Percentiles rank a stretch among this genome's conserved stretches.
These are phyloP conservation scores for Graphium colonna DNA, from an alignment of 2,888 invertebrate genomes.

Conservation along the genomic window DNA sequence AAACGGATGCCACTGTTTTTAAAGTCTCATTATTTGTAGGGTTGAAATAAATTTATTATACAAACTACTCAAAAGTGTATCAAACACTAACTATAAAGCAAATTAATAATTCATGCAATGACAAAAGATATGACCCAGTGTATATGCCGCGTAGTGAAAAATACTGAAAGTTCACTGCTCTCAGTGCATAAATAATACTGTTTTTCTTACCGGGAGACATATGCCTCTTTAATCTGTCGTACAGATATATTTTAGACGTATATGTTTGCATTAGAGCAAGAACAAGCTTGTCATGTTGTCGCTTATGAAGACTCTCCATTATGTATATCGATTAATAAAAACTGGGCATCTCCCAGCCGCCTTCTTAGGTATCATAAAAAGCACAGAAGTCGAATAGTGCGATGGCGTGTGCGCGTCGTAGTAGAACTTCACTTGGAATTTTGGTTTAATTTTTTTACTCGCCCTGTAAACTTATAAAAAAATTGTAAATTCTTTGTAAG, in stretches of 20 bases:
- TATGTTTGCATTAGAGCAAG: conserved; percentile 94
- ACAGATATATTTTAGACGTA: conserved; percentile 97
- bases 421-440: conserved; percentile 97
- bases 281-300: conserved; percentile 96
- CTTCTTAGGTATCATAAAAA: conserved; percentile 97
- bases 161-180: conserved; percentile 53
- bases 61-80: not conserved
- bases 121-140: conserved; percentile 21
- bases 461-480: conserved; percentile 82
- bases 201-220: conserved; percentile 97
- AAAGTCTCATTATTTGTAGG: not conserved
- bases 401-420: conserved; percentile 97
- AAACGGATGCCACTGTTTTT: not conserved
- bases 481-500: no score
- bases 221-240: conserved; percentile 96
- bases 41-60: not conserved
- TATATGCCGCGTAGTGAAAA: conserved; percentile 42
- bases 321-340: conserved; percentile 98
- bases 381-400: conserved; percentile 96
- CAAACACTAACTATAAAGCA: not conserved
- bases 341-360: conserved; percentile 98
- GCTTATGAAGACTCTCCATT: conserved; percentile 94
- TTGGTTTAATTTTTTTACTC: conserved; percentile 93
- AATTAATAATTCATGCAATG: no score
- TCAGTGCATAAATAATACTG: conserved; percentile 70